These are phyloP conservation scores for Melieria omissa DNA, from an alignment of 2,888 invertebrate genomes.

Conservation along the genomic window DNA sequence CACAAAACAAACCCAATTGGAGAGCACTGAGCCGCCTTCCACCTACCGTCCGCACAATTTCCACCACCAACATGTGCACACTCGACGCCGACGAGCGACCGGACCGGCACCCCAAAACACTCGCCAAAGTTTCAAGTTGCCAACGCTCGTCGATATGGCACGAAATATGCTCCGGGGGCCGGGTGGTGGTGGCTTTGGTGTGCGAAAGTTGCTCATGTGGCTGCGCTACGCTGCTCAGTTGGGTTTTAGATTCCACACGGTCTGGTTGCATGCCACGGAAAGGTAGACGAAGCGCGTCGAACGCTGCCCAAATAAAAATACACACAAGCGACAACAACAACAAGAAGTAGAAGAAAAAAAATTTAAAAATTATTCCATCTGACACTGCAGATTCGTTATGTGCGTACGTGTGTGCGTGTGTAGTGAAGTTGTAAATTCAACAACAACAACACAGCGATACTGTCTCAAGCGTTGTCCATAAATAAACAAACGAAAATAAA, in stretches of 20 bases:
- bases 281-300: not conserved
- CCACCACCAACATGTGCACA: too few relatives aligned
- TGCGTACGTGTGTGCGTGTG: not conserved
- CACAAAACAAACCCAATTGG: too few relatives aligned
- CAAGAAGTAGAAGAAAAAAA: slow-evolving; percentile 3
- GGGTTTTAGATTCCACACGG: slow-evolving; percentile 50
- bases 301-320: not conserved
- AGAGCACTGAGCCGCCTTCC: too few relatives aligned
- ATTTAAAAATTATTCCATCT: not conserved
- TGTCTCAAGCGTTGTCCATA: too few relatives aligned
- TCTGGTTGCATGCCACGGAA: slow-evolving; percentile 43
- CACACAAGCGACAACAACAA: not conserved
- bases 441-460: not conserved
- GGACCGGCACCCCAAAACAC: too few relatives aligned
- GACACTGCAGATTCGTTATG: too few relatives aligned
- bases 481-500: not conserved
- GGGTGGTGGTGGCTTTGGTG: slow-evolving; percentile 1
- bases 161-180: slow-evolving; percentile 2
- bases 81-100: too few relatives aligned
- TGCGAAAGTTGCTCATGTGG: slow-evolving; percentile 18
- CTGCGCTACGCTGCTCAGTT: slow-evolving; percentile 41
- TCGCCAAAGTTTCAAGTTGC: too few relatives aligned
- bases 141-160: too few relatives aligned
- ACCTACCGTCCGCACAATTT: too few relatives aligned
- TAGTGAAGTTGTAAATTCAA: not conserved